Base-by-base conservation (phyloP, 2,113 vertebrate species). In the Callipepla squamata region DNA sequence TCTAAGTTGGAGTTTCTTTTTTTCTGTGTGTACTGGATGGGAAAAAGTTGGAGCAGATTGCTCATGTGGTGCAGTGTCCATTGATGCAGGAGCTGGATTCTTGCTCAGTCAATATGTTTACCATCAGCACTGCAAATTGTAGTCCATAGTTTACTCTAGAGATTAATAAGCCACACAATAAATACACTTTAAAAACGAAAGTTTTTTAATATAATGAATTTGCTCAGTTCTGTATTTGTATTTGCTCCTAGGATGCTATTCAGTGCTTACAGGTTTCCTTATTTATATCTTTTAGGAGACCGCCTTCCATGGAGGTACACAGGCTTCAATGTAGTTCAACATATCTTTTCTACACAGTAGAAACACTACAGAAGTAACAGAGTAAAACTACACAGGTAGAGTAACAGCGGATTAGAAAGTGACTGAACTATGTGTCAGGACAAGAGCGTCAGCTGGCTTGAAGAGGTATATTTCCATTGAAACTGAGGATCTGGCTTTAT, bases 381-480 rank as follows among this genome's bases (percentile, higher is more conserved):
- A 40, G 36, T 63, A 28, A 16, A 16, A 30, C 25, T 63, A 28
- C 61, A 80, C 77, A 77, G 25, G 25, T 42, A 74, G 15, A 85
- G 20, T 80, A 87, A 70, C 8, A 92, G 44, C 13, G 61, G 40
- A 51, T 88, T 93, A 89, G 42, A 89, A 85, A 80, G 67, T 55
- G 61, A 51, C 22, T 47, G 47, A 91, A 63, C 40, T 70, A 38
- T 25, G 21, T 65, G 44, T 59, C 75, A 44, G 2, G n/a, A 68
- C 36, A 69, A 72, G 72, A 80, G 55, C 75, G 89, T 94, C 79
- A 91, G 38, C 79, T 93, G 87, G 79, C 85, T 67, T 4, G 0
- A 85, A 88, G 51, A 83, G 36, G 9, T 80, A 3, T 70, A 74
- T 91, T 96, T 95, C 91, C 85, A 92, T 8, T 89, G 59, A 91